Evolutionary conservation across 2,888 invertebrate species (phyloP).

Genomic region (Opisthograptis luteolata): DNA sequence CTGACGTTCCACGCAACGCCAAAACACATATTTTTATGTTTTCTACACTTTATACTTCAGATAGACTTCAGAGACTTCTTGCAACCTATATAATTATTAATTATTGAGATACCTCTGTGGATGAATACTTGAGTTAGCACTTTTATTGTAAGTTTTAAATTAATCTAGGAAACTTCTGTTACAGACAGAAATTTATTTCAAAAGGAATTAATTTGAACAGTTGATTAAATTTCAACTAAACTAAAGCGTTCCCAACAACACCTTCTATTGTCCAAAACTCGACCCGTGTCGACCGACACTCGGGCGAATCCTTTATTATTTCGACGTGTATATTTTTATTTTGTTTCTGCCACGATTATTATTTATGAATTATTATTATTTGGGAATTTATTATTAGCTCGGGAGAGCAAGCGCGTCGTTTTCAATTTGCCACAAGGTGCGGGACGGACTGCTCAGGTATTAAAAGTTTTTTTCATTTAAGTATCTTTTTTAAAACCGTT

Average conservation of each 20-base stretch:
- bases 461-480: constrained; percentile 52
- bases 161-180: too few species aligned
- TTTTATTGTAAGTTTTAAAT: too few species aligned
- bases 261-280: constrained; percentile 5
- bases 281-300: constrained; percentile 59
- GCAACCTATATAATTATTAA: too few species aligned
- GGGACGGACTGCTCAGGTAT: constrained; percentile 56
- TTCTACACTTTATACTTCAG: too few species aligned
- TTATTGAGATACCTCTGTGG: too few species aligned
- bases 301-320: constrained; percentile 81
- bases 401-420: constrained; percentile 74
- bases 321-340: constrained; percentile 82
- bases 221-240: not conserved
- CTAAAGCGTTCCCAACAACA: too few species aligned
- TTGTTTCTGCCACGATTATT: constrained; percentile 80
- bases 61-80: too few species aligned
- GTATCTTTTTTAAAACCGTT: constrained; percentile 61
- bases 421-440: constrained; percentile 84
- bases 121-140: too few species aligned
- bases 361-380: constrained; percentile 85
- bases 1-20: too few species aligned
- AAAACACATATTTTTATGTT: too few species aligned
- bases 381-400: constrained; percentile 81
- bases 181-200: too few species aligned
- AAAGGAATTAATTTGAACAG: too few species aligned